Evolutionary conservation across 92 coral and sea anemone genomes (phyloP).

Genomic region (Palythoa caribaeorum): DNA sequence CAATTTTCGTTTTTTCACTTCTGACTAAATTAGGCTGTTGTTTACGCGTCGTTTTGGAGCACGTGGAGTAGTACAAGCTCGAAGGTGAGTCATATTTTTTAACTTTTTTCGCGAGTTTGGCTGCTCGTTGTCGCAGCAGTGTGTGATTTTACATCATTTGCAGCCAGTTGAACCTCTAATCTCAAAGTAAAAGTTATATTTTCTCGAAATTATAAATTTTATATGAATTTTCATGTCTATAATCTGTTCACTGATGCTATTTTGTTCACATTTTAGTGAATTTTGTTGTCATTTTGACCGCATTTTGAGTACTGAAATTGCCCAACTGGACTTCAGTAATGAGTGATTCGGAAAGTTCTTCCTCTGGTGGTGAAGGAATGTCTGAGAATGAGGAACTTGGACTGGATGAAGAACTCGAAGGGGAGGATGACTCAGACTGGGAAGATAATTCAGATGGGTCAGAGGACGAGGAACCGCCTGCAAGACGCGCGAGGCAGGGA

Average conservation of each 20-base stretch:
- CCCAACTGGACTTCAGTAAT: conserved; percentile 27
- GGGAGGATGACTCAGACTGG: conserved; percentile 43
- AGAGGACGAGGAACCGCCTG: conserved; percentile 45
- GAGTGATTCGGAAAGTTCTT: conserved; percentile 32
- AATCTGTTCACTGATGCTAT: conserved; percentile 25
- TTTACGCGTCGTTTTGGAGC: conserved; percentile 10
- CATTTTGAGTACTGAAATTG: conserved; percentile 33
- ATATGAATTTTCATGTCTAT: conserved; percentile 2
- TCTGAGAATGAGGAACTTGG: conserved; percentile 48
- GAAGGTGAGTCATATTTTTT: conserved; percentile 2
- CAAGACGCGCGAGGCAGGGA: conserved; percentile 46
- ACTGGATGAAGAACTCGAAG: conserved; percentile 47
- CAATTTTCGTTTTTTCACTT: background rate
- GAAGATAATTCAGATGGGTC: conserved; percentile 37
- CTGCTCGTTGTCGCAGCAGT: conserved; percentile 14
- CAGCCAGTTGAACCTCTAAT: conserved; percentile 27
- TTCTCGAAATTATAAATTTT: conserved; percentile 29
- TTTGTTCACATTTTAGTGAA: conserved; percentile 36
- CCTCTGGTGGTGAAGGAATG: conserved; percentile 29
- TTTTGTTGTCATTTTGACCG: conserved; percentile 42
- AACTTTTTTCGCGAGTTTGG: conserved; percentile 12
- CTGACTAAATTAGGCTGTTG: background rate
- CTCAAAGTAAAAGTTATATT: conserved; percentile 32
- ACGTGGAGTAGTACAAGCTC: background rate
- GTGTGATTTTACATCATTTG: conserved; percentile 29